phyloP scores from a whole-genome alignment of 2,888 invertebrate genomes.

The Synanthedon vespiformis region DNA sequence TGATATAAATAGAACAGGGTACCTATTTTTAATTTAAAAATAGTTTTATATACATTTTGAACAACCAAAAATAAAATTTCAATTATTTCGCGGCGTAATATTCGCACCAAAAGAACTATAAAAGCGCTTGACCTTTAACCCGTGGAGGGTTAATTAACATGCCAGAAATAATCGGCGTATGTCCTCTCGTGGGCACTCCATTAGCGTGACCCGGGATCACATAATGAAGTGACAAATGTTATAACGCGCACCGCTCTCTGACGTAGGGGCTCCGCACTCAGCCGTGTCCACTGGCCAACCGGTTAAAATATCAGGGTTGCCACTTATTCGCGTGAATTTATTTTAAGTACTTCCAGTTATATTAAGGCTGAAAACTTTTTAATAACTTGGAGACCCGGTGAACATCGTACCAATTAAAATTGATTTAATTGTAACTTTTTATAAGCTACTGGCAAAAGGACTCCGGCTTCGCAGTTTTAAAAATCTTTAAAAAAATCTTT shows the following conservation, averaged over 20 bases:
- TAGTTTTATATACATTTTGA: neutral
- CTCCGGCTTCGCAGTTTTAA: too few relatives aligned
- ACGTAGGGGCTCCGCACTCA: constrained; percentile 25
- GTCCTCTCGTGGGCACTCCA: constrained; percentile 20
- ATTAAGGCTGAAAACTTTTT: too few relatives aligned
- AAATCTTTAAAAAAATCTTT: too few relatives aligned
- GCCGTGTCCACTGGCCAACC: constrained; percentile 15
- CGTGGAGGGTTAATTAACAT: constrained; percentile 36
- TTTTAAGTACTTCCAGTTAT: too few relatives aligned
- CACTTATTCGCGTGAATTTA: neutral
- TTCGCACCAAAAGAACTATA: constrained; percentile 6
- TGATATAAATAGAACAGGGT: neutral
- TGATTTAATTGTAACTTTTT: too few relatives aligned
- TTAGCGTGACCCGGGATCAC: constrained; percentile 15
- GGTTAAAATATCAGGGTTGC: constrained; percentile 18
- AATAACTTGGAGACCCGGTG: too few relatives aligned
- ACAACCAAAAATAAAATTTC: neutral
- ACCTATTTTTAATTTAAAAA: neutral
- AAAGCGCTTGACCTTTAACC: constrained; percentile 28
- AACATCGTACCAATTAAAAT: too few relatives aligned
- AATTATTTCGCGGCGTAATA: neutral
- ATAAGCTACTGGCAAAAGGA: too few relatives aligned
- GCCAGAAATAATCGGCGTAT: constrained; percentile 25
- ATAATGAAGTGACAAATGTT: constrained; percentile 57
- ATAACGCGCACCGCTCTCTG: constrained; percentile 21